Evolutionary conservation across 2,888 invertebrate species (phyloP).

Genomic region (Parnassius smintheus): DNA sequence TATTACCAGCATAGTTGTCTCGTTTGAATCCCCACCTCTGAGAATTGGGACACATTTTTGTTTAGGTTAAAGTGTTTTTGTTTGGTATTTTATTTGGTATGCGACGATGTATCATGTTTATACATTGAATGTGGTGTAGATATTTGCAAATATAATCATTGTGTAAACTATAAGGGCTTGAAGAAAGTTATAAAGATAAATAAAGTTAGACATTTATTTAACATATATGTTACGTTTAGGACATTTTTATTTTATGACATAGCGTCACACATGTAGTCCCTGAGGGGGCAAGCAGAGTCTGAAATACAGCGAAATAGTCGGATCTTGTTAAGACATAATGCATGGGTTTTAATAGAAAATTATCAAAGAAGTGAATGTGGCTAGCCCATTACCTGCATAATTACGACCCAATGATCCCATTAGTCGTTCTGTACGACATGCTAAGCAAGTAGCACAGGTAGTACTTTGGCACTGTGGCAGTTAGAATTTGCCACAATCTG

Average conservation of each 20-base stretch:
- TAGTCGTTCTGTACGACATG: no score
- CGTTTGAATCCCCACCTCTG: slow-evolving; percentile 31
- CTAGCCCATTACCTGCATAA: no score
- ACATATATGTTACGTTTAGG: background rate
- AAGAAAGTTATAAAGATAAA: slow-evolving; percentile 5
- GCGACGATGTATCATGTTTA: slow-evolving; percentile 39
- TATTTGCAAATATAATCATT: slow-evolving; percentile 26
- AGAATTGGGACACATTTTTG: slow-evolving; percentile 54
- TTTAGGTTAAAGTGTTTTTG: slow-evolving; percentile 46
- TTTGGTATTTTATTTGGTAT: slow-evolving; percentile 43
- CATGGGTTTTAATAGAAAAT: no score
- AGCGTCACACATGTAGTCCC: no score
- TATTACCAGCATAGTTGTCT: slow-evolving; percentile 28
- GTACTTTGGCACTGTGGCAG: no score
- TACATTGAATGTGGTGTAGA: slow-evolving; percentile 39
- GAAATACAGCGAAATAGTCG: no score
- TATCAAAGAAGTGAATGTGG: no score
- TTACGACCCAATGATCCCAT: no score
- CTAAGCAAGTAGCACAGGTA: no score
- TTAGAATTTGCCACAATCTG: no score
- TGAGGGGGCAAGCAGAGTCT: no score
- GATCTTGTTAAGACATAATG: no score
- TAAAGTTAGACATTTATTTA: background rate
- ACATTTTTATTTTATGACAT: background rate
- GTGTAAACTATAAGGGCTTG: slow-evolving; percentile 16